Conservation (phyloP, 2,113 vertebrate species). For the Suncus etruscus region DNA sequence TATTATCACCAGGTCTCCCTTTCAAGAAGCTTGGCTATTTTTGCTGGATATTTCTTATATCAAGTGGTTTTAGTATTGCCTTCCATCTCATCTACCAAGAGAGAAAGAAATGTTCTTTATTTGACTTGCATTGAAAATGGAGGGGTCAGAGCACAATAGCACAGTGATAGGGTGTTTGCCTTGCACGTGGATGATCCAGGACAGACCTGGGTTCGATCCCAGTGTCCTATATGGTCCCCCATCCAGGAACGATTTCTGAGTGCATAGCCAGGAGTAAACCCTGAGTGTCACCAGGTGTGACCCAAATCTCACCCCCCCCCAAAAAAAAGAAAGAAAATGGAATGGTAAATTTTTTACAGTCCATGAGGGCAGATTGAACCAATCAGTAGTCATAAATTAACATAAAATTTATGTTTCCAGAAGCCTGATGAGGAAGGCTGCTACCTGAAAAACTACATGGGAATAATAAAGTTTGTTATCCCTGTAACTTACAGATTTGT, state of each 20-base stretch:
- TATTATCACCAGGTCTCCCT: too few species aligned
- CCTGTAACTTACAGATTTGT: constrained; percentile 91
- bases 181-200: too few species aligned
- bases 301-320: too few species aligned
- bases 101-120: neutral
- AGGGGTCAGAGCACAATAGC: neutral
- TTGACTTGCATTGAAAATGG: neutral
- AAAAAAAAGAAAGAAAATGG: too few species aligned
- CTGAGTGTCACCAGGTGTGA: too few species aligned
- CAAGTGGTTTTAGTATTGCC: rapidly evolving
- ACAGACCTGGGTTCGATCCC: too few species aligned
- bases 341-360: neutral
- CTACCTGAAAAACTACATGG: neutral
- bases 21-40: neutral
- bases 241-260: too few species aligned
- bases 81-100: neutral
- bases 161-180: too few species aligned
- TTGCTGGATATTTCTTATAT: neutral
- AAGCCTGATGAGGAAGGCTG: neutral
- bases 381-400: neutral
- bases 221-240: too few species aligned
- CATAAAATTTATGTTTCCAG: neutral
- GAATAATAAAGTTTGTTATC: rapidly evolving
- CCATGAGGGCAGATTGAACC: neutral
- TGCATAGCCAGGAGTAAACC: too few species aligned